phyloP scores from a whole-genome alignment of 2,797 vertebrate genomes.

The Valencia hispanica region DNA sequence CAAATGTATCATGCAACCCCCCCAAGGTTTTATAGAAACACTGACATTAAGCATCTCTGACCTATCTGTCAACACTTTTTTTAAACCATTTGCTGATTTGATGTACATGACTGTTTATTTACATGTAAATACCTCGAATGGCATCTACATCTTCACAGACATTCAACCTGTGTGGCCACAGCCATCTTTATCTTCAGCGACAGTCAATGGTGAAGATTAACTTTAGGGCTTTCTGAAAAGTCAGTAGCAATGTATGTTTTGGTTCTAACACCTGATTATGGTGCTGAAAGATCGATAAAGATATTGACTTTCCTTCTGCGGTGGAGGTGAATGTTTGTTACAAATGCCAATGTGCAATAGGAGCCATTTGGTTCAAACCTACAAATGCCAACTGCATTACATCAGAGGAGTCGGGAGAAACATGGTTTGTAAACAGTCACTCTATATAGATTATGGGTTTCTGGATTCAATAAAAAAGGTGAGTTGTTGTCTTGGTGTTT shows the following conservation, averaged over 20 bases:
- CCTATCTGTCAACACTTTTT: too few species aligned
- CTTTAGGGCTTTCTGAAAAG: not conserved
- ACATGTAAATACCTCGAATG: too few species aligned
- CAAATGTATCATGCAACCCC: too few species aligned
- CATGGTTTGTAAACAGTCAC: not conserved
- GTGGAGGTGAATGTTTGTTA: not conserved
- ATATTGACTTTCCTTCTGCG: conserved; percentile 3
- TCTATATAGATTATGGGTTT: not conserved
- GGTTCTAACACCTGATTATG: conserved; percentile 5
- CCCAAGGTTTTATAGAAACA: too few species aligned
- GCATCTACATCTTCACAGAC: too few species aligned
- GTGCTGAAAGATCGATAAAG: not conserved
- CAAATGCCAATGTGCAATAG: conserved; percentile 8
- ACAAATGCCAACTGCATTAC: conserved; percentile 13
- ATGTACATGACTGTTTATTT: too few species aligned
- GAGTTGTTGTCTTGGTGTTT: not conserved
- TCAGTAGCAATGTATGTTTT: not conserved
- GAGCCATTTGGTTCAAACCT: not conserved
- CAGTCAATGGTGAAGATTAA: too few species aligned
- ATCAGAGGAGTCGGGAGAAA: not conserved
- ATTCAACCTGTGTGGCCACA: too few species aligned
- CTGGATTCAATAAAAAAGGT: not conserved
- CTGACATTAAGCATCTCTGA: too few species aligned
- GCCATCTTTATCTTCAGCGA: too few species aligned
- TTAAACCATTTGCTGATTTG: too few species aligned